Conservation (phyloP, 2,797 vertebrate genomes). For the Propithecus perrieri region DNA sequence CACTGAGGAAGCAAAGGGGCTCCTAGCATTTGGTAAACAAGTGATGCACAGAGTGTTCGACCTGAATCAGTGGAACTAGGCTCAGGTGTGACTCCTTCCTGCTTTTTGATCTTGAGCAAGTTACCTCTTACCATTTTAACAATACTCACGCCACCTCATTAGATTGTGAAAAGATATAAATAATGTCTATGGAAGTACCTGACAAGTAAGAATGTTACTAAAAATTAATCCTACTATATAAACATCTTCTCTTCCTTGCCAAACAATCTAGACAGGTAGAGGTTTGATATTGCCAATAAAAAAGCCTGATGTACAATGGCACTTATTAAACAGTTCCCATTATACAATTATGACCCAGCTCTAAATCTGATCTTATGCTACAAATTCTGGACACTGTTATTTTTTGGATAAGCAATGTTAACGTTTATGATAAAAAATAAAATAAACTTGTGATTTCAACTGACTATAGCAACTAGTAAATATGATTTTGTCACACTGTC, state of each 20-base stretch:
- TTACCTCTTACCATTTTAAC: neutral
- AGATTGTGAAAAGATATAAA: neutral
- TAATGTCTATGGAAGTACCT: neutral
- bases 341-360: neutral
- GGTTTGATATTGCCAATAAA: neutral
- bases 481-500: neutral
- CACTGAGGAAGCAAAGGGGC: neutral
- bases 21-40: no score
- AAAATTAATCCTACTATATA: neutral
- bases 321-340: neutral
- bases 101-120: neutral
- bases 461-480: neutral
- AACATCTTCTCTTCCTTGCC: neutral
- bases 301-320: neutral
- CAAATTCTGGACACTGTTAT: neutral
- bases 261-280: neutral
- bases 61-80: neutral
- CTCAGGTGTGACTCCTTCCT: neutral
- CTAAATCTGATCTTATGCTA: neutral
- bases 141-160: neutral
- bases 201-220: neutral
- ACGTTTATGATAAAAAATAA: neutral
- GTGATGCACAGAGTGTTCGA: neutral
- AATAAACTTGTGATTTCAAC: neutral
- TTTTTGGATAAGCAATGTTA: conserved; percentile 20